Evolutionary conservation across 2,113 vertebrate genomes (phyloP).

Genomic region (Penelope pileata): DNA sequence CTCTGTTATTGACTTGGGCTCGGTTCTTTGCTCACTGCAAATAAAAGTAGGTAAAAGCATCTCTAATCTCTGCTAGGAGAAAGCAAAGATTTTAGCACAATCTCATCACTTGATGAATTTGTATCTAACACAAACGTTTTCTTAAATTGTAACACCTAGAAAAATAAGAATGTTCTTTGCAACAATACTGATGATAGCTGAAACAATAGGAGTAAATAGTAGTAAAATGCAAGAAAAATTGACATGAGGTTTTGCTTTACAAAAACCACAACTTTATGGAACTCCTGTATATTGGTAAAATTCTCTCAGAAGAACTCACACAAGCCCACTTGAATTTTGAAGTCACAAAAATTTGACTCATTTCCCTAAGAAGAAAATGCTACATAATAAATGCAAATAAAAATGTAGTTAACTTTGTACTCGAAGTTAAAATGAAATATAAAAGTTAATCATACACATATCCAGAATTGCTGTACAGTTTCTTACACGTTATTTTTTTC

Average conservation of each 20-base stretch:
- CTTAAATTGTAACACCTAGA: not conserved
- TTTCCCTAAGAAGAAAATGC: not conserved
- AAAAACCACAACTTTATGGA: not conserved
- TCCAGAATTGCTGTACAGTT: not conserved
- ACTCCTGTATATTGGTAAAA: not conserved
- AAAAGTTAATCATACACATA: not conserved
- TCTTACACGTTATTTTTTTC: not conserved
- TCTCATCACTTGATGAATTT: not conserved
- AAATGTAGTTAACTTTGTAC: constrained; percentile 8
- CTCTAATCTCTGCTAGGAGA: not conserved
- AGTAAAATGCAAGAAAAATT: not conserved
- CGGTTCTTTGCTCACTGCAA: not conserved
- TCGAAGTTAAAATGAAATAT: not conserved
- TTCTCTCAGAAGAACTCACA: not conserved
- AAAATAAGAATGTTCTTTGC: not conserved
- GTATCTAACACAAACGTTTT: not conserved
- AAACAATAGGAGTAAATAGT: not conserved
- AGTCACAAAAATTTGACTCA: not conserved
- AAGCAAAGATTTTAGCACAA: not conserved
- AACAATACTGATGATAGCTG: not conserved
- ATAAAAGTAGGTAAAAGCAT: not conserved
- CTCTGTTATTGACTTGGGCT: not conserved
- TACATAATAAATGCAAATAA: not conserved
- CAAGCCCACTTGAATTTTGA: not conserved
- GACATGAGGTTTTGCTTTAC: not conserved